Conservation (phyloP, 2,797 vertebrate genomes). For the Phyllotis vaccarum region DNA sequence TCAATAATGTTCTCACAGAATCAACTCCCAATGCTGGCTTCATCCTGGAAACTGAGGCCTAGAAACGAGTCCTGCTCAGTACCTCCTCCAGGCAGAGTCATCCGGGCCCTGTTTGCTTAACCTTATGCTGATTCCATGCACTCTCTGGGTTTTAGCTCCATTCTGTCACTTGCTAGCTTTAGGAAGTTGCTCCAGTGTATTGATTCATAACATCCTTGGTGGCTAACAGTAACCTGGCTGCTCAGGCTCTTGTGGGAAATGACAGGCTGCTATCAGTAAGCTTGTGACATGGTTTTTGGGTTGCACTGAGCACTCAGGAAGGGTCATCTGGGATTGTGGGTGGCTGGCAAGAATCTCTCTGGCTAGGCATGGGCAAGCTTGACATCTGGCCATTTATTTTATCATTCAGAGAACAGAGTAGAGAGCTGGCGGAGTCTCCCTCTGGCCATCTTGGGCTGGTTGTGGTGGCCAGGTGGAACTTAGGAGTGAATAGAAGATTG, state of each 20-base stretch:
- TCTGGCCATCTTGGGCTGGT: not conserved
- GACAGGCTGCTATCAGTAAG: not conserved
- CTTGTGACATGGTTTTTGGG: fast-evolving
- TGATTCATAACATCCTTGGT: not conserved
- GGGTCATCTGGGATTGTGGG: not conserved
- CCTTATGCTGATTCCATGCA: not conserved
- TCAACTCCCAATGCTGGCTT: not conserved
- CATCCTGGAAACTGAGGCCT: not conserved
- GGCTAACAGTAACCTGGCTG: not conserved
- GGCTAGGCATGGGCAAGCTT: not conserved
- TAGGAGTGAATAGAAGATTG: not conserved
- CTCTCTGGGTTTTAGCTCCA: not conserved
- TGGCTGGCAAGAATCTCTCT: not conserved
- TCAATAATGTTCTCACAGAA: not conserved
- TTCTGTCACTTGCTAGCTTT: not conserved
- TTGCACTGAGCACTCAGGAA: fast-evolving
- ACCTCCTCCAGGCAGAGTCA: not conserved
- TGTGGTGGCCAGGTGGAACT: not conserved
- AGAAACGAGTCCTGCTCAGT: too few species aligned
- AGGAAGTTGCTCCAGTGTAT: not conserved
- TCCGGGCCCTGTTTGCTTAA: not conserved
- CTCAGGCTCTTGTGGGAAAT: not conserved
- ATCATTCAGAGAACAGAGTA: not conserved
- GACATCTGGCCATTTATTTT: not conserved
- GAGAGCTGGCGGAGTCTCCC: not conserved